Evolutionary conservation across 2,797 vertebrate species (phyloP), one percentile per base, ranked within the genome.

Genomic region (Tolypeutes matacus): DNA sequence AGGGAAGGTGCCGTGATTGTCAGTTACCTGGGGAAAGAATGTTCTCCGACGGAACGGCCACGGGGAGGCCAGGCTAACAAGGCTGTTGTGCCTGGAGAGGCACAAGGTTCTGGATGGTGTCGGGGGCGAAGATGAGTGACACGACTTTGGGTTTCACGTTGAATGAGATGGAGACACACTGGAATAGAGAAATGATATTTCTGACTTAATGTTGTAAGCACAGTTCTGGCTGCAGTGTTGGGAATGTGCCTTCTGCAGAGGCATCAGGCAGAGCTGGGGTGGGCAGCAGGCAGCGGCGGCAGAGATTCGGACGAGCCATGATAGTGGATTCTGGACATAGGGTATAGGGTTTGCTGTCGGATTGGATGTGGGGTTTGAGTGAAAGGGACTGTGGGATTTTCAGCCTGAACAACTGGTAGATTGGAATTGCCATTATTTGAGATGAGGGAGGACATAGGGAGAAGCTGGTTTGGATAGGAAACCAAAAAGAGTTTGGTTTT

Each of bases 201-300:
- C 27, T 36, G 49, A 46, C 23, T 65, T 36, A 1, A 6, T 73
- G 58, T 72, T n/a, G 29, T 25, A 42, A 69, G 51, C 7, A 27
- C 14, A 39, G 31, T 4, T 64, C n/a, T 72, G 20, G 9, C 36
- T 15, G 34, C 23, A 23, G 34, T 0, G 15, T 14, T n/a, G 7
- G 34, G 42, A 27, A 60, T 25, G 11, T 31, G 14, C 13, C 17
- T 3, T 64, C 73, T 51, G 5, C 9, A 67, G 65, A 60, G 21
- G 31, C 51, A 12, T 21, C 9, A 2, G 82, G 76, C 7, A n/a
- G 3, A 31, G 70, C 1, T 2, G 25, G 60, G 39, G 29, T 21
- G n/a, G 42, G 21, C 53, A 0, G 1, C 27, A 20, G n/a, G 29
- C 31, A 51, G 14, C 13, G 12, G 8, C 7, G 2, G 1, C 8